Evolutionary conservation across 2,888 invertebrate genomes (phyloP).

Genomic region (Lapara coniferarum): DNA sequence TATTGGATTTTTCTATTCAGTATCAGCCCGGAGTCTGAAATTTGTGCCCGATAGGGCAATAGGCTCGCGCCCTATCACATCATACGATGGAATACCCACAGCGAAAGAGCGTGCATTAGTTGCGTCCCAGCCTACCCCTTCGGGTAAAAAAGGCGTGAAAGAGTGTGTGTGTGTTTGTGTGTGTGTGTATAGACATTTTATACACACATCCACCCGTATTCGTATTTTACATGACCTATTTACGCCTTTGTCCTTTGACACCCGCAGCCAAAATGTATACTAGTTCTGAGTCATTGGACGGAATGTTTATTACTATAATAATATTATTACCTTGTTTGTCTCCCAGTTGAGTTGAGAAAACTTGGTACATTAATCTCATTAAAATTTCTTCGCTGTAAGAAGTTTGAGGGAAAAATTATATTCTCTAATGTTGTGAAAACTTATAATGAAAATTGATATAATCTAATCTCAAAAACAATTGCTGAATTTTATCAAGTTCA

Average conservation of each 20-base stretch:
- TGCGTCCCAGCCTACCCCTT: too few relatives aligned
- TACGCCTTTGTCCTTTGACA: background rate
- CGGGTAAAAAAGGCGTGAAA: too few relatives aligned
- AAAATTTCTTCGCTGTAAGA: background rate
- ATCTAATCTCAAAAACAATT: background rate
- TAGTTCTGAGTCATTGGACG: slow-evolving; percentile 38
- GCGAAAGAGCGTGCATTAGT: too few relatives aligned
- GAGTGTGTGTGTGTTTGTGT: too few relatives aligned
- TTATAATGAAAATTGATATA: background rate
- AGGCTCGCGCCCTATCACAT: too few relatives aligned
- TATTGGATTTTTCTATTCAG: too few relatives aligned
- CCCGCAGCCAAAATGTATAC: slow-evolving; percentile 13
- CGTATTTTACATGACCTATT: background rate
- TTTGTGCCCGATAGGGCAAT: too few relatives aligned
- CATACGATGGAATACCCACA: too few relatives aligned
- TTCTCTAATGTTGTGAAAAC: background rate
- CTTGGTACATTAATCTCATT: slow-evolving; percentile 9
- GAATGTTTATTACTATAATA: slow-evolving; percentile 36
- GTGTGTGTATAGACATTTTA: background rate
- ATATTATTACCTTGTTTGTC: slow-evolving; percentile 41
- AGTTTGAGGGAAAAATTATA: background rate
- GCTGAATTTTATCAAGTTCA: background rate
- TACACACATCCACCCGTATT: background rate
- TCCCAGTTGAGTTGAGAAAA: slow-evolving; percentile 34
- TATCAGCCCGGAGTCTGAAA: too few relatives aligned